Evolutionary conservation across 2,113 vertebrate species (phyloP).

Genomic region (Herpailurus yagouaroundi): DNA sequence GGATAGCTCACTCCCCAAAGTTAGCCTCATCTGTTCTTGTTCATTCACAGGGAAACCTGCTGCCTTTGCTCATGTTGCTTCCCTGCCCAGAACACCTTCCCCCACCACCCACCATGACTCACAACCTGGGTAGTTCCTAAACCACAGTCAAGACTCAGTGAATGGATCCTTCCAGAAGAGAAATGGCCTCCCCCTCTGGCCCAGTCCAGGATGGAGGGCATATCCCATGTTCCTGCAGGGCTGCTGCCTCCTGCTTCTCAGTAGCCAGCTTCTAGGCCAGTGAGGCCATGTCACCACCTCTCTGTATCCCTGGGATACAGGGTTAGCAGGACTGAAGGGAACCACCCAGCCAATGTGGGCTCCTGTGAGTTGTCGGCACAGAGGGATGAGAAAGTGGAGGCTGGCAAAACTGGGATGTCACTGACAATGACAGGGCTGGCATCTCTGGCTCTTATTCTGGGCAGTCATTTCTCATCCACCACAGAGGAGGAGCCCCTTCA

Average conservation of each 20-base stretch:
- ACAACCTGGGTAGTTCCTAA: neutral
- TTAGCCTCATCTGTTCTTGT: neutral
- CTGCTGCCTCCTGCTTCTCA: neutral
- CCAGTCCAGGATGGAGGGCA: neutral
- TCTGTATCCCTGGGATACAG: neutral
- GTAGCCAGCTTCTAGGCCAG: no score
- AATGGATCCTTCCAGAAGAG: fast-evolving
- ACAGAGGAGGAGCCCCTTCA: fast-evolving
- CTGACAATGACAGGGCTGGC: neutral
- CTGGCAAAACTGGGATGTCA: neutral
- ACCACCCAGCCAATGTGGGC: neutral
- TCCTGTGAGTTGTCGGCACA: no score
- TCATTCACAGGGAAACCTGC: neutral
- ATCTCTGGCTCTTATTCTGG: neutral
- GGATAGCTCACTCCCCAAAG: neutral
- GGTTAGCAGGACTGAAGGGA: neutral
- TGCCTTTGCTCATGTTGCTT: neutral
- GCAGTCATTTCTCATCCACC: no score
- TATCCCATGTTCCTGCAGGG: neutral
- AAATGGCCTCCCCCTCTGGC: neutral
- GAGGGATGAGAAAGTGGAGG: neutral
- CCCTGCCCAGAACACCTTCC: fast-evolving
- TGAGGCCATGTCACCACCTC: no score
- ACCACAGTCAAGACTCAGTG: neutral
- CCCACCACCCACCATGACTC: neutral